A percentile compares a stretch with the other conserved stretches of the same genome.
Evolutionary conservation across 2,888 invertebrate genomes (phyloP).

Genomic region (Ceraclea dissimilis): DNA sequence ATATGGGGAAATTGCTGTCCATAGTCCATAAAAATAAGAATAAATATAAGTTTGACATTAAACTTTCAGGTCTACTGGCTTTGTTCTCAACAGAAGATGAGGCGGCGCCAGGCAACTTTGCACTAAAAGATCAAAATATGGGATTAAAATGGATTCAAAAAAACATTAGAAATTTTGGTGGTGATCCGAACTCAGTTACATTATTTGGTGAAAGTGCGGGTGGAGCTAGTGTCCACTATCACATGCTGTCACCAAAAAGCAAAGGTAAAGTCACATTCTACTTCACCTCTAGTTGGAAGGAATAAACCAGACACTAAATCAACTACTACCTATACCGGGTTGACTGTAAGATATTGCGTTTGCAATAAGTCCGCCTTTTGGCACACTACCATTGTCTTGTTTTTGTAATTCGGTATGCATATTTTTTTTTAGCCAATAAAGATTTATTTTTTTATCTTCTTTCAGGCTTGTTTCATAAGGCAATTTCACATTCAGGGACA

Average conservation of each 20-base stretch:
- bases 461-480: constrained; percentile 61
- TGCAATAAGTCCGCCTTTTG: background rate
- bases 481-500: constrained; percentile 69
- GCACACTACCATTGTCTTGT: too few relatives aligned
- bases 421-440: too few relatives aligned
- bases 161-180: constrained; percentile 55
- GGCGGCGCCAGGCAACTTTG: constrained; percentile 59
- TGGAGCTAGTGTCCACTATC: constrained; percentile 59
- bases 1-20: too few relatives aligned
- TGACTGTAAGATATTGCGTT: background rate
- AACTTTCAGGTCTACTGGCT: constrained; percentile 51
- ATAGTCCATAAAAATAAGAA: too few relatives aligned
- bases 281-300: constrained; percentile 6
- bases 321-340: background rate
- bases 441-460: too few relatives aligned
- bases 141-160: constrained; percentile 56
- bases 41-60: too few relatives aligned
- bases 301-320: too few relatives aligned
- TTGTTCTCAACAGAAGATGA: constrained; percentile 59
- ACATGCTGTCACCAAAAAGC: constrained; percentile 57
- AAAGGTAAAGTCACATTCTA: constrained; percentile 37
- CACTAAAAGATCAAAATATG: constrained; percentile 58
- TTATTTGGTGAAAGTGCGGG: constrained; percentile 66
- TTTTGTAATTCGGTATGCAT: too few relatives aligned
- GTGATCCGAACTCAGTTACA: constrained; percentile 55